Percentiles rank a stretch among this genome's conserved stretches.
Evolutionary conservation across 2,113 vertebrate species (phyloP).

Genomic region (Zosterops lateralis): DNA sequence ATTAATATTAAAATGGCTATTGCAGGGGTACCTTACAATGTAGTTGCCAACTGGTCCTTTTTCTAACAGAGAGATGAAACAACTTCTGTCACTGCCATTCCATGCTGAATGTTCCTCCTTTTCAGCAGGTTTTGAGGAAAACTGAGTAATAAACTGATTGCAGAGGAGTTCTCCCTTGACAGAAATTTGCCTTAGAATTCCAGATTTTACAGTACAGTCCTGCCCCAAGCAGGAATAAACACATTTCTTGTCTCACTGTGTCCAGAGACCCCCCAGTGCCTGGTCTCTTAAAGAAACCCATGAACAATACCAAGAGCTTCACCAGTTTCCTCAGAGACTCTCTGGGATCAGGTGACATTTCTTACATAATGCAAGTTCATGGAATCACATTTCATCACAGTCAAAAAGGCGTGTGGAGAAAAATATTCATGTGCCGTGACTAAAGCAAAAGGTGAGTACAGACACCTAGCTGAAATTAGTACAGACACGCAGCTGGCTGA

Average conservation of each 20-base stretch:
- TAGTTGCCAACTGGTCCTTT: constrained; percentile 25
- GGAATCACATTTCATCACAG: not conserved
- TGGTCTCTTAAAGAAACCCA: not conserved
- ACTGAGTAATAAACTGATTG: not conserved
- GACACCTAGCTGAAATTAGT: not conserved
- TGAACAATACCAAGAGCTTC: not conserved
- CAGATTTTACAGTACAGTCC: not conserved
- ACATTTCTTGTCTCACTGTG: not conserved
- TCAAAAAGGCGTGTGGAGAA: not conserved
- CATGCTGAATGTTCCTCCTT: not conserved
- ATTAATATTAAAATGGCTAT: constrained; percentile 55
- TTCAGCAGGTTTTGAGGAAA: not conserved
- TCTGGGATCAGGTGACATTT: not conserved
- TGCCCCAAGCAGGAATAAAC: not conserved
- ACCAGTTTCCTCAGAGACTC: not conserved
- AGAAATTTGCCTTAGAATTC: not conserved
- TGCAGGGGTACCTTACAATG: constrained; percentile 1
- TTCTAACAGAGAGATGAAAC: constrained; percentile 6
- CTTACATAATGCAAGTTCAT: not conserved
- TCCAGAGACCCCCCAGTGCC: not conserved
- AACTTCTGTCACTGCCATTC: not conserved
- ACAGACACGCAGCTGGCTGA: not conserved
- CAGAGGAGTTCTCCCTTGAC: not conserved
- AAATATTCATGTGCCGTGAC: not conserved
- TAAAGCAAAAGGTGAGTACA: not conserved